Conservation (phyloP, 1,140 invertebrate species). For the Fopius arisanus region DNA sequence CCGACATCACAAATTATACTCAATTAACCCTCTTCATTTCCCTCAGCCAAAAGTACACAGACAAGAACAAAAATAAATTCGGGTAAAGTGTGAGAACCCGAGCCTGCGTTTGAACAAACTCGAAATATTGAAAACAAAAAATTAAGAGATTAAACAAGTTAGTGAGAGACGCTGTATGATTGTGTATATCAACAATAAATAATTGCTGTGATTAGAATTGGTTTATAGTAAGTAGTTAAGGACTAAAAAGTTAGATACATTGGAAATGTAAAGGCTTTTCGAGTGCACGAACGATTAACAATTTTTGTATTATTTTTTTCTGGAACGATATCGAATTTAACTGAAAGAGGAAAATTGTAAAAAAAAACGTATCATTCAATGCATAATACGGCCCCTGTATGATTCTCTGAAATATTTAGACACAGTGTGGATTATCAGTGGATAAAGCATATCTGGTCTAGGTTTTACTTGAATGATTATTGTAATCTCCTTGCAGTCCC, state of each 20-base stretch:
- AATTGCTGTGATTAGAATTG: slow-evolving; percentile 66
- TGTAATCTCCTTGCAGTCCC: slow-evolving; percentile 4
- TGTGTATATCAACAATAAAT: slow-evolving; percentile 67
- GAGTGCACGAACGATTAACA: slow-evolving; percentile 18
- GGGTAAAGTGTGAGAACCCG: neutral
- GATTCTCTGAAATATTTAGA: neutral
- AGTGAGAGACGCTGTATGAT: slow-evolving; percentile 63
- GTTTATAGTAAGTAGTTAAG: slow-evolving; percentile 62
- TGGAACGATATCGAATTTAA: slow-evolving; percentile 17
- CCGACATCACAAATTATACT: neutral
- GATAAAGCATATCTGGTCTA: slow-evolving; percentile 56
- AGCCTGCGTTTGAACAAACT: neutral
- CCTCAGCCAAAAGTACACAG: neutral
- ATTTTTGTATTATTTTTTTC: slow-evolving; percentile 20
- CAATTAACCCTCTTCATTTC: neutral
- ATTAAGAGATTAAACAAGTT: slow-evolving; percentile 49
- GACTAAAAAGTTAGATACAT: slow-evolving; percentile 52
- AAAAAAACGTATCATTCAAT: neutral
- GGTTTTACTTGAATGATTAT: slow-evolving; percentile 23
- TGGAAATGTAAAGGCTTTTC: slow-evolving; percentile 36
- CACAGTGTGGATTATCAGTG: neutral
- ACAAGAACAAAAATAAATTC: neutral
- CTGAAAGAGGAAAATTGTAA: slow-evolving; percentile 3
- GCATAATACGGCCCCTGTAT: neutral
- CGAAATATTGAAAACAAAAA: slow-evolving; percentile 33